A percentile compares a stretch with the other conserved stretches of the same genome.
Evolutionary conservation across 2,888 invertebrate species (phyloP).

Genomic region (Drosophila borborema): DNA sequence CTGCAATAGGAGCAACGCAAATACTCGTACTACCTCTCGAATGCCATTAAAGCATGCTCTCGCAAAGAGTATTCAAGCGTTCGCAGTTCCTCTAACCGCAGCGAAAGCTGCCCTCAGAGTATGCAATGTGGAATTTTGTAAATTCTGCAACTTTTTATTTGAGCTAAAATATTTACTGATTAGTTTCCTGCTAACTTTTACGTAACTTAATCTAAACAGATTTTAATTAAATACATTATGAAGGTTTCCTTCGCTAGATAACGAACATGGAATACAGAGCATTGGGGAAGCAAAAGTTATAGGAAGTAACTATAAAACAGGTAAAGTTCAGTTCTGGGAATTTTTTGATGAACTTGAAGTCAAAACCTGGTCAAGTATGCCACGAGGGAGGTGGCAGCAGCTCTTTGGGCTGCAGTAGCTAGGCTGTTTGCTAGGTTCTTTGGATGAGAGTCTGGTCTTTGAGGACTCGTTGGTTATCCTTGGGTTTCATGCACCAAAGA

Average conservation of each 20-base stretch:
- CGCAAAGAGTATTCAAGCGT: background rate
- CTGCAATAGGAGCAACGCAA: conserved; percentile 2
- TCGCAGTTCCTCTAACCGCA: background rate
- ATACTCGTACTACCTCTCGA: conserved; percentile 4
- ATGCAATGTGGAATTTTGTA: background rate
- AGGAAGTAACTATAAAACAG: background rate
- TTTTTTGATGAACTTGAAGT: background rate
- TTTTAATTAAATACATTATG: background rate
- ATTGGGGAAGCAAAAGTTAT: background rate
- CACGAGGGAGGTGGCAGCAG: background rate
- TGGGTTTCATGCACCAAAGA: no score
- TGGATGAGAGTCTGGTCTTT: background rate
- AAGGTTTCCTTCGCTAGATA: no score
- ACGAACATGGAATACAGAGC: no score
- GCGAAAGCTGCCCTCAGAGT: conserved; percentile 1
- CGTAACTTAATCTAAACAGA: background rate
- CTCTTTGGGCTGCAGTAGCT: background rate
- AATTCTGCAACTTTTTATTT: background rate
- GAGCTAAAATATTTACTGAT: background rate
- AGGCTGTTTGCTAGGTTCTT: background rate
- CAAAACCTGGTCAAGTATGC: background rate
- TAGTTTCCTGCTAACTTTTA: background rate
- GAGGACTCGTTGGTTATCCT: no score
- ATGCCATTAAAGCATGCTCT: conserved; percentile 7
- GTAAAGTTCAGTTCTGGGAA: background rate